These are phyloP conservation scores for Lichenostomus cassidix DNA, from an alignment of 2,113 vertebrate genomes.

Conservation along the genomic window DNA sequence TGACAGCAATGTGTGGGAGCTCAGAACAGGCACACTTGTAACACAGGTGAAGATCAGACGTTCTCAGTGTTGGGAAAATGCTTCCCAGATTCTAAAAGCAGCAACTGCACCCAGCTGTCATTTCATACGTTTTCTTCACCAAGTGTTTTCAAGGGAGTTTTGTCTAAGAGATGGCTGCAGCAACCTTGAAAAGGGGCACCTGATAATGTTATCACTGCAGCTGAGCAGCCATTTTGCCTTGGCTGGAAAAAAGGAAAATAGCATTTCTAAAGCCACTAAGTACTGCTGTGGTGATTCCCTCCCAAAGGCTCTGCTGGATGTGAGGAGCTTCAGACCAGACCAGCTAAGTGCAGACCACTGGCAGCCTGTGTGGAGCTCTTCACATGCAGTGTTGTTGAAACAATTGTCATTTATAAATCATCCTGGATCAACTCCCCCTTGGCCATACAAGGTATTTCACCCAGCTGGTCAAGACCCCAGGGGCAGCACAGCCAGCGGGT, in stretches of 20 bases:
- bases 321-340: not conserved
- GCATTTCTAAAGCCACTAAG: not conserved
- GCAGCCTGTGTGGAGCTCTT: not conserved
- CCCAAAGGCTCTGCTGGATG: not conserved
- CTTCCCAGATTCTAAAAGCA: not conserved
- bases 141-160: not conserved
- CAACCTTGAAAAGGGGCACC: not conserved
- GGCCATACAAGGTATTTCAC: not conserved
- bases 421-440: not conserved
- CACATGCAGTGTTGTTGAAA: not conserved
- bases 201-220: not conserved
- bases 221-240: not conserved
- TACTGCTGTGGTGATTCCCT: not conserved
- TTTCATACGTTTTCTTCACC: not conserved
- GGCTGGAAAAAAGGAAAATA: not conserved
- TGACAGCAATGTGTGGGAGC: accelerated
- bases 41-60: not conserved
- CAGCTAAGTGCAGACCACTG: not conserved
- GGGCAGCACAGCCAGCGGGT: not conserved
- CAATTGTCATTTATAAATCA: not conserved
- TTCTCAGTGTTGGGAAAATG: not conserved
- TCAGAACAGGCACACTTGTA: not conserved
- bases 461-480: not conserved
- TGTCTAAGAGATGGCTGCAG: not conserved
- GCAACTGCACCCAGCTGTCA: not conserved